Conservation (phyloP, 2,113 vertebrate genomes). For the Rattus rattus region DNA sequence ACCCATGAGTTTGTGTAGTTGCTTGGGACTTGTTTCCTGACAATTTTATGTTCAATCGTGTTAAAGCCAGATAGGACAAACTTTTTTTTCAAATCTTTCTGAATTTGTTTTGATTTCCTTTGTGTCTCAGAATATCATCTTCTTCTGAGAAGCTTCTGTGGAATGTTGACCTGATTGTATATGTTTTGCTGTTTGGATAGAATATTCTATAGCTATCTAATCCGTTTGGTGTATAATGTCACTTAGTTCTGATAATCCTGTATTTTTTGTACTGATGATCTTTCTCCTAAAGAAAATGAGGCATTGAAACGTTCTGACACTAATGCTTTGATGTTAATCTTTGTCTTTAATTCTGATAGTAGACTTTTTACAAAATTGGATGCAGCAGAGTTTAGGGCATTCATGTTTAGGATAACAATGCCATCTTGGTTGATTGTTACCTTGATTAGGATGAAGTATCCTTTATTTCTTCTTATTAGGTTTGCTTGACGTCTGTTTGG, state of each 20-base stretch:
- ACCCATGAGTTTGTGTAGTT: neutral
- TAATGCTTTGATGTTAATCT: neutral
- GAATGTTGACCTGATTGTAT: neutral
- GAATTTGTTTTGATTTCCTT: neutral
- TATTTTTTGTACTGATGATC: neutral
- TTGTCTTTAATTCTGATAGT: neutral
- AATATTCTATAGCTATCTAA: neutral
- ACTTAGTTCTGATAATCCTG: neutral
- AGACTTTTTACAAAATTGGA: neutral
- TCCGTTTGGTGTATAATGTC: neutral
- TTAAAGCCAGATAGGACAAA: neutral
- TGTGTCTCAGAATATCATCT: neutral
- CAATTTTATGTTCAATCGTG: neutral
- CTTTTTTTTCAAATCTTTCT: neutral
- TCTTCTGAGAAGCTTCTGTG: neutral
- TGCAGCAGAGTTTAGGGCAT: neutral
- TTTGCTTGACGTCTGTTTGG: neutral
- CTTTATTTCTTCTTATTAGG: neutral
- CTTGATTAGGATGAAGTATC: neutral
- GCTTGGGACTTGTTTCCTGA: neutral
- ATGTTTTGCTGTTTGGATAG: neutral
- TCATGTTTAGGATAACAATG: neutral
- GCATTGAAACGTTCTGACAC: neutral
- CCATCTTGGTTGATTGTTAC: neutral
- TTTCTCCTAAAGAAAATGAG: neutral